Conservation (phyloP, 2,888 invertebrate species). For the Pseudeuparius sepicola region DNA sequence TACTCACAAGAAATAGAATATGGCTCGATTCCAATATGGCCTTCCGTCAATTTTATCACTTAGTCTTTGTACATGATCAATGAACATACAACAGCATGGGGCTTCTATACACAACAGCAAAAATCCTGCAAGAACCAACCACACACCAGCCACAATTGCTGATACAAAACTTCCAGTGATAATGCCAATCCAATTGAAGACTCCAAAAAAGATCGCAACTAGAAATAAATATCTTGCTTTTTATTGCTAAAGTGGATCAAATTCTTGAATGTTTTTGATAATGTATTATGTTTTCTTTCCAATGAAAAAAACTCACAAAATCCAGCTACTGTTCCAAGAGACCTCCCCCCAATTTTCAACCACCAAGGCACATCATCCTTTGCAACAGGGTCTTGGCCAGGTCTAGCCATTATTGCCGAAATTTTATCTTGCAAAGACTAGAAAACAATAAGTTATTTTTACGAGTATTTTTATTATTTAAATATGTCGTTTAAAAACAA, state of each 20-base stretch:
- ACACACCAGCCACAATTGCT: conserved; percentile 69
- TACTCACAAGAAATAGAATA: conserved; percentile 74
- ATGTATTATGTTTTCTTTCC: too few species aligned
- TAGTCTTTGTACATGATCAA: conserved; percentile 84
- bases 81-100: conserved; percentile 93
- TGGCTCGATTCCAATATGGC: conserved; percentile 85
- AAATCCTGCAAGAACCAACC: conserved; percentile 86
- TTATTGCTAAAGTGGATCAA: too few species aligned
- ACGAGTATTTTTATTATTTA: conserved; percentile 2
- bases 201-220: conserved; percentile 80
- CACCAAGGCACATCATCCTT: conserved; percentile 84
- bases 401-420: conserved; percentile 67
- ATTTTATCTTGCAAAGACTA: conserved; percentile 75
- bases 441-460: conserved; percentile 25
- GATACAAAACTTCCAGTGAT: conserved; percentile 49
- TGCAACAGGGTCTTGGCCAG: conserved; percentile 64
- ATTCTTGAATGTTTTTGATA: too few species aligned
- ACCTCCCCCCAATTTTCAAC: conserved; percentile 77
- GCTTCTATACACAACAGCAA: conserved; percentile 83
- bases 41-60: conserved; percentile 74
- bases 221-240: too few species aligned
- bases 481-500: too few species aligned
- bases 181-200: conserved; percentile 63
- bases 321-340: conserved; percentile 75
- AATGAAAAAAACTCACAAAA: conserved; percentile 62